Evolutionary conservation across 2,113 vertebrate genomes (phyloP), one percentile per base, ranked within the genome.

Genomic region (Mastomys natalensis): DNA sequence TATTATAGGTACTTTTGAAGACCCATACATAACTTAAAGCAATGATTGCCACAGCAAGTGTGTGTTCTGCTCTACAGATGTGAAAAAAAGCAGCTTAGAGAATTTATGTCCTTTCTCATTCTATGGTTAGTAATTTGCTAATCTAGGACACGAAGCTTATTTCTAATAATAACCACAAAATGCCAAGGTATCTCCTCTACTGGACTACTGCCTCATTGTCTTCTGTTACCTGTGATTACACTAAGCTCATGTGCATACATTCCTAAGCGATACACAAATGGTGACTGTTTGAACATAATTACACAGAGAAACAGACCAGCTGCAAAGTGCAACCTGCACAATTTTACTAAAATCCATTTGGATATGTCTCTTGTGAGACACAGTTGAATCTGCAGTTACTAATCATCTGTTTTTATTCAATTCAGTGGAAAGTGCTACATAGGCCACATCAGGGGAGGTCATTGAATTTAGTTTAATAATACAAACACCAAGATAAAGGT

Each of bases 91-190:
- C 37, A 85, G 4, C 21, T 91, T 37, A 77, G 13, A 93, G 34
- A 22, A 87, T 78, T 60, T 81, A 72, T 89, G 7, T 68, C 17
- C 26, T 89, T 95, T 93, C 82, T 29, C 34, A 77, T 77, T 90
- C 29, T 78, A 95, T 48, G 6, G 87, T 89, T 89, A 87, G 26
- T 53, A 82, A 89, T 43, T 95, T 76, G 29, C 89, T 70, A 85
- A 87, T 43, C 60, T 91, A 48, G 34, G 31, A 91, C 40, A 87
- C 60, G 73, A 86, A 72, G 2, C n/a, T 84, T 82, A 81, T 70
- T 94, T 95, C 26, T 64, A 89, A 53, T 6, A 73, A 73, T 10
- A 53, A 45, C 16, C 58, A 76, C 40, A 87, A 68, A 94, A 85
- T 70, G 60, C 55, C 82, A 86, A 37, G 31, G 37, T 34, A 64